Evolutionary conservation across 2,888 invertebrate genomes (phyloP), one percentile per base, ranked within the genome.

Genomic region (Phasia obesa): DNA sequence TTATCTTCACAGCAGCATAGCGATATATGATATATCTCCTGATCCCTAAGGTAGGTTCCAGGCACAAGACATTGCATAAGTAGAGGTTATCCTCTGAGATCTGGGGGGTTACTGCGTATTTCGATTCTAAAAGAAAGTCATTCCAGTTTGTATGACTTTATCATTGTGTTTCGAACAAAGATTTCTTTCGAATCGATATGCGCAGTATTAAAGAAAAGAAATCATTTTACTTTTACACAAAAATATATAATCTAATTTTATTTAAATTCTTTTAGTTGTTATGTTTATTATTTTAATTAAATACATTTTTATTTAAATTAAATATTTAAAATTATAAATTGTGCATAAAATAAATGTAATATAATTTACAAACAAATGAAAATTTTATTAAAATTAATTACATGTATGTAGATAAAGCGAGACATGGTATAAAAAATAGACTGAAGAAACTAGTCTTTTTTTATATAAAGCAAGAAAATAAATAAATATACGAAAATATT

Each of bases 391-490:
- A 67, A 51, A 38, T 49, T 55, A 74, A 35, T 25, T 60, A 19
- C 15, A 57, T 6, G n/a, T 21, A 47, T n/a, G n/a, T n/a, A 35
- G 27, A 27, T 38, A 35, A 23, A 15, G 13, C 44, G 35, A 47
- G 19, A 59, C 13, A 51, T 42, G 27, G 9, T 19, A 64, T 1
- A 53, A 44, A 53, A 60, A 64, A 27, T 6, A 35, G 17, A 17
- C n/a, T 47, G 13, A 35, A 75, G 21, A 38, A 67, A 53, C n/a
- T 67, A 73, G 65, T 73, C 73, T 79, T 73, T 49, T 49, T 73
- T 27, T 49, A 53, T 25, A 47, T 25, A 60, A 51, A 42, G 65
- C 25, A 38, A 74, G 5, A 17, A 13, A 65, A 31, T 4, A 7
- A 21, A 49, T 57, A 51, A 57, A 47, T 17, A 35, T 35, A 35